These are phyloP conservation scores for Dromius quadrimaculatus DNA, from an alignment of 2,888 invertebrate genomes.

Conservation along the genomic window DNA sequence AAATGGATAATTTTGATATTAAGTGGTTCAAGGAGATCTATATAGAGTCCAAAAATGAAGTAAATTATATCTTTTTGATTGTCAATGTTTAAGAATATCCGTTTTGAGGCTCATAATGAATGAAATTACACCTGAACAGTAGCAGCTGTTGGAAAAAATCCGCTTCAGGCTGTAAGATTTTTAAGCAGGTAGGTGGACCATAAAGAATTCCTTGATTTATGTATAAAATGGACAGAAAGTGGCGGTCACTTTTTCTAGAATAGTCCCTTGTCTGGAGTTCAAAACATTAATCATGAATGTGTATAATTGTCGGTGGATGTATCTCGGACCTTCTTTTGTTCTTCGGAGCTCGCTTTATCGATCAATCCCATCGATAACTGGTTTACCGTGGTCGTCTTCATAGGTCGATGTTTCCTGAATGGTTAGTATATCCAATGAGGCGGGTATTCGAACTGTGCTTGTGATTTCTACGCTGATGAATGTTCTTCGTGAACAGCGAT, in stretches of 20 bases:
- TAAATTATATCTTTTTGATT: too few relatives aligned
- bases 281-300: slow-evolving; percentile 47
- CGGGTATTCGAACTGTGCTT: slow-evolving; percentile 18
- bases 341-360: slow-evolving; percentile 45
- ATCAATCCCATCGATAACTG: slow-evolving; percentile 51
- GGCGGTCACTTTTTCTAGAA: slow-evolving; percentile 38
- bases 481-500: slow-evolving; percentile 44
- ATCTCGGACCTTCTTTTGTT: slow-evolving; percentile 45
- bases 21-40: too few relatives aligned
- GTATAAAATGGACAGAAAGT: slow-evolving; percentile 25
- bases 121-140: slow-evolving; percentile 8
- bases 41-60: too few relatives aligned
- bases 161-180: neutral
- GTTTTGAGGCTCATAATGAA: neutral
- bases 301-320: slow-evolving; percentile 49
- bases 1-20: too few relatives aligned
- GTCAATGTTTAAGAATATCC: neutral
- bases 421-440: slow-evolving; percentile 18
- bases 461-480: slow-evolving; percentile 43
- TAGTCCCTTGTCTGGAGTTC: slow-evolving; percentile 26
- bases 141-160: slow-evolving; percentile 12
- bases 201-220: slow-evolving; percentile 35
- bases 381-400: slow-evolving; percentile 47
- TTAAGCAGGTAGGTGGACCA: slow-evolving; percentile 30
- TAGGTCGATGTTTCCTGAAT: slow-evolving; percentile 38